Percentiles rank a stretch among this genome's conserved stretches.
Evolutionary conservation across 2,797 vertebrate species (phyloP).

Genomic region (Sus cebifrons): DNA sequence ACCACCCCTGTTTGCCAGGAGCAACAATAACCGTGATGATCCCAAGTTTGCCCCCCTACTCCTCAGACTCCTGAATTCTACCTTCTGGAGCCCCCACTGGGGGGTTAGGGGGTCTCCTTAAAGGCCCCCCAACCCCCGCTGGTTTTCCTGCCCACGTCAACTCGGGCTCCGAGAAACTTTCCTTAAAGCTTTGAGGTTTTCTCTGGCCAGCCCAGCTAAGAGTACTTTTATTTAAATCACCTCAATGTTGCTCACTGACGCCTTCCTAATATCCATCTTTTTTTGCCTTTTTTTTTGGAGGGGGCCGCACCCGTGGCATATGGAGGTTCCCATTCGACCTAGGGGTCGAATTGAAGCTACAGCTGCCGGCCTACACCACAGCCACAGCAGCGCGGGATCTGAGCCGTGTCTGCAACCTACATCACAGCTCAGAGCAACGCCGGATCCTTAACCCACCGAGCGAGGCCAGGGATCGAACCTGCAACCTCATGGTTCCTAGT

Average conservation of each 20-base stretch:
- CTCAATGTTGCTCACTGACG: background rate
- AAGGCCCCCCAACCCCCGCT: accelerated
- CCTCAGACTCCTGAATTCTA: background rate
- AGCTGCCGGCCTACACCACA: too few species aligned
- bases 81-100: background rate
- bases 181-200: background rate
- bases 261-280: background rate
- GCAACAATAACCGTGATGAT: background rate
- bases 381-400: too few species aligned
- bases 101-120: background rate
- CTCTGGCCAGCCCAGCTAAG: background rate
- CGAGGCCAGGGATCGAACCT: too few species aligned
- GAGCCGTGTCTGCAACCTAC: too few species aligned
- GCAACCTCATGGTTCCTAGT: too few species aligned
- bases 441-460: too few species aligned
- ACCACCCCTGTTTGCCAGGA: background rate
- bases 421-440: too few species aligned
- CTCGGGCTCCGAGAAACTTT: background rate
- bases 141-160: background rate
- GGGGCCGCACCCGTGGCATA: too few species aligned
- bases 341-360: too few species aligned
- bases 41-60: background rate
- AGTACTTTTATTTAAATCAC: background rate
- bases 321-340: too few species aligned
- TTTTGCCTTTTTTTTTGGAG: too few species aligned